phyloP scores from a whole-genome alignment of 2,113 vertebrate species.

The Ellobius talpinus region DNA sequence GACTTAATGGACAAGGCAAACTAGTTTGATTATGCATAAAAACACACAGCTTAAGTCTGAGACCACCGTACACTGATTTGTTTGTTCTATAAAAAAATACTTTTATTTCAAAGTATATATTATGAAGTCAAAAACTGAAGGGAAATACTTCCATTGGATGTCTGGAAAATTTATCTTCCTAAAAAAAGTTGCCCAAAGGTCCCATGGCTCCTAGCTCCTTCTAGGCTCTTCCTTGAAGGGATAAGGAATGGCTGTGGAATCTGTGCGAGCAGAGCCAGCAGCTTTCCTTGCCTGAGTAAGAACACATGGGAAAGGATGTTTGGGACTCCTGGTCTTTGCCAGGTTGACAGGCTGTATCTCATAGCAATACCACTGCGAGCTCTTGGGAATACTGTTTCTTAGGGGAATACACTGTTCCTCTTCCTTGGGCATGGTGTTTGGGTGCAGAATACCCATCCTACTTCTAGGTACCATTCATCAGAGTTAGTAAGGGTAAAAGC shows the following conservation, averaged over 20 bases:
- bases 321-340: not conserved
- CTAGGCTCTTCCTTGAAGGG: not conserved
- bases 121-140: not conserved
- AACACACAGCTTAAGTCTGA: not conserved
- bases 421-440: not conserved
- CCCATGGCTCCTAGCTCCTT: not conserved
- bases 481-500: not conserved
- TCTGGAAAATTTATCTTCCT: not conserved
- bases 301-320: not conserved
- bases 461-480: not conserved
- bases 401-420: not conserved
- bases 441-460: not conserved
- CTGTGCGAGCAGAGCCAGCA: not conserved
- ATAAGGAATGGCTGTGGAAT: too few relatives aligned
- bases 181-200: not conserved
- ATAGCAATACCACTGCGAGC: not conserved
- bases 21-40: slow-evolving; percentile 5
- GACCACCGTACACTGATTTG: not conserved
- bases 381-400: not conserved
- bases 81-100: not conserved
- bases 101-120: not conserved
- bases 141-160: not conserved
- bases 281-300: not conserved
- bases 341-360: not conserved
- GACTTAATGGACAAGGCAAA: not conserved